phyloP scores from a whole-genome alignment of 1,140 invertebrate genomes.

The Chrysomallon squamiferum region DNA sequence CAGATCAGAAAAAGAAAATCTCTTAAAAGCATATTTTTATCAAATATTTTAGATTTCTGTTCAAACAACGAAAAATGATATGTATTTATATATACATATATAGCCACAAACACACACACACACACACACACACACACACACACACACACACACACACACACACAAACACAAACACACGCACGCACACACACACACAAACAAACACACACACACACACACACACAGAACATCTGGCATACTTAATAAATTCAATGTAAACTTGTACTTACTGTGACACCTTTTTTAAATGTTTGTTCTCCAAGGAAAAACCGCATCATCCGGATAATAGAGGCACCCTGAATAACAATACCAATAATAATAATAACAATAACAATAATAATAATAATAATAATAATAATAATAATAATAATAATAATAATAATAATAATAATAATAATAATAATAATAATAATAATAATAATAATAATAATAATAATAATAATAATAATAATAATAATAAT shows the following conservation, averaged over 20 bases:
- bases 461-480: not conserved
- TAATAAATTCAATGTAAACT: too few species aligned
- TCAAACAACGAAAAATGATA: not conserved
- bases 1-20: too few species aligned
- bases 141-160: too few species aligned
- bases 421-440: not conserved
- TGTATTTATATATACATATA: too few species aligned
- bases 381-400: not conserved
- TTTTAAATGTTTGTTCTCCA: conserved; percentile 81
- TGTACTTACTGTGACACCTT: conserved; percentile 69
- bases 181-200: too few species aligned
- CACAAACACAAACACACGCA: too few species aligned
- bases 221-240: too few species aligned
- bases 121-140: not conserved
- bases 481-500: not conserved
- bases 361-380: not conserved
- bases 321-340: conserved; percentile 84
- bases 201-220: too few species aligned
- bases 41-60: not conserved
- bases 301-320: conserved; percentile 95
- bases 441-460: not conserved
- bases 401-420: not conserved
- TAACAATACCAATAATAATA: not conserved
- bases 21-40: not conserved
- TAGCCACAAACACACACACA: too few species aligned